Evolutionary conservation across 2,888 invertebrate genomes (phyloP).

Genomic region (Dynastes hyllus): DNA sequence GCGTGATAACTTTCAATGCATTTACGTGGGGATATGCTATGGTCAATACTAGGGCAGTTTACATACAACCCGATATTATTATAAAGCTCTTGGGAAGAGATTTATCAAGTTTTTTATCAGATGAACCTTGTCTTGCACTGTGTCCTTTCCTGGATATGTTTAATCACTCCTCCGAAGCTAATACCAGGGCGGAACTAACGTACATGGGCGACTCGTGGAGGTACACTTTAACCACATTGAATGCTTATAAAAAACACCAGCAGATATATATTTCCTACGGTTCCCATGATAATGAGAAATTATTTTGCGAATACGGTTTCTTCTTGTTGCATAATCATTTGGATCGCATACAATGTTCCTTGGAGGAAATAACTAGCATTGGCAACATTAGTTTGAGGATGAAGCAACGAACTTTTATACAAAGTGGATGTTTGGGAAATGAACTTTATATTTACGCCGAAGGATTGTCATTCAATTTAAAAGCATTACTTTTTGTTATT

Average conservation of each 20-base stretch:
- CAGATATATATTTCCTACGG: conserved; percentile 95
- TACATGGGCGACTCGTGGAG: conserved; percentile 64
- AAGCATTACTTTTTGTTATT: conserved; percentile 65
- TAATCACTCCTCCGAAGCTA: conserved; percentile 83
- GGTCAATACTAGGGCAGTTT: conserved; percentile 90
- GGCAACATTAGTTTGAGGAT: conserved; percentile 61
- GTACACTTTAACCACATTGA: conserved; percentile 75
- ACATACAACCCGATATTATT: conserved; percentile 75
- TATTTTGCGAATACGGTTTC: conserved; percentile 93
- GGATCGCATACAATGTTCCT: conserved; percentile 78
- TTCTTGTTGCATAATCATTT: conserved; percentile 79
- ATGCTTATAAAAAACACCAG: conserved; percentile 75
- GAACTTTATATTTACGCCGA: conserved; percentile 78
- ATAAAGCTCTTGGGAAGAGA: conserved; percentile 67
- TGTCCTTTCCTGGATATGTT: conserved; percentile 93
- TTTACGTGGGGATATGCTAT: conserved; percentile 89
- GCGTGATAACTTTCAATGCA: conserved; percentile 73
- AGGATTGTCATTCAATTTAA: conserved; percentile 81
- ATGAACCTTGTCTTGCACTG: conserved; percentile 81
- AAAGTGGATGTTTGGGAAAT: conserved; percentile 75
- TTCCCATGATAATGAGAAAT: conserved; percentile 83
- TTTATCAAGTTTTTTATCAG: conserved; percentile 70
- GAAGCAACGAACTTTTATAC: conserved; percentile 76
- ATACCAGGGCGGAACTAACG: conserved; percentile 71
- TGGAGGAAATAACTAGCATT: conserved; percentile 71